These are phyloP conservation scores for Kryptolebias marmoratus DNA, from an alignment of 2,113 vertebrate genomes.

Conservation along the genomic window DNA sequence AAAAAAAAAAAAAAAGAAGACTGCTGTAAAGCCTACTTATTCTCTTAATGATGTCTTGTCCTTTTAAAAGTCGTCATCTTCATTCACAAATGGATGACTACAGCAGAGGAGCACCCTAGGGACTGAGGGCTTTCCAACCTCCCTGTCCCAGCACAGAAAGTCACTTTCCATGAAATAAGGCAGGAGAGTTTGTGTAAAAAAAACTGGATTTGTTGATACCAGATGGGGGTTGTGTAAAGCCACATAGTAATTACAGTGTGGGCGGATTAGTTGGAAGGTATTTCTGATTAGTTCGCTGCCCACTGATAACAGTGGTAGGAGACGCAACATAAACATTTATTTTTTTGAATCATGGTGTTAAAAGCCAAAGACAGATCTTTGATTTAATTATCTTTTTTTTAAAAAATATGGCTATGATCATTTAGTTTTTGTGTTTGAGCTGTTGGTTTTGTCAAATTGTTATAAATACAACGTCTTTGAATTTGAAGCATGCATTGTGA, in stretches of 20 bases:
- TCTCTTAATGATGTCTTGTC: slow-evolving; percentile 82
- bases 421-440: slow-evolving; percentile 23
- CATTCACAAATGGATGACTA: slow-evolving; percentile 80
- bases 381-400: slow-evolving; percentile 20
- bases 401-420: slow-evolving; percentile 1
- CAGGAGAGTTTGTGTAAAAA: slow-evolving; percentile 54
- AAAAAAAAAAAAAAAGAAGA: slow-evolving; percentile 83
- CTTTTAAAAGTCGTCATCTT: slow-evolving; percentile 84
- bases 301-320: slow-evolving; percentile 36
- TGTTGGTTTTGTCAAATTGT: slow-evolving; percentile 13
- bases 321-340: slow-evolving; percentile 37
- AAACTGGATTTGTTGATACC: slow-evolving; percentile 58
- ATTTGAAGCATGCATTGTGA: slow-evolving; percentile 49
- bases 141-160: slow-evolving; percentile 70
- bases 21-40: slow-evolving; percentile 81
- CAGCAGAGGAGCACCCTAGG: slow-evolving; percentile 69
- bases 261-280: slow-evolving; percentile 51
- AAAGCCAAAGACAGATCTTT: slow-evolving; percentile 9
- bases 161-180: slow-evolving; percentile 68
- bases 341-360: slow-evolving; percentile 26
- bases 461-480: slow-evolving; percentile 18
- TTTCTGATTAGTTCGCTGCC: slow-evolving; percentile 53
- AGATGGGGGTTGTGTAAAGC: slow-evolving; percentile 7
- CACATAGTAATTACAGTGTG: slow-evolving; percentile 45
- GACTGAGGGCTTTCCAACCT: slow-evolving; percentile 78